These are phyloP conservation scores for Yponomeuta evonymella DNA, from an alignment of 2,888 invertebrate genomes.

Conservation along the genomic window DNA sequence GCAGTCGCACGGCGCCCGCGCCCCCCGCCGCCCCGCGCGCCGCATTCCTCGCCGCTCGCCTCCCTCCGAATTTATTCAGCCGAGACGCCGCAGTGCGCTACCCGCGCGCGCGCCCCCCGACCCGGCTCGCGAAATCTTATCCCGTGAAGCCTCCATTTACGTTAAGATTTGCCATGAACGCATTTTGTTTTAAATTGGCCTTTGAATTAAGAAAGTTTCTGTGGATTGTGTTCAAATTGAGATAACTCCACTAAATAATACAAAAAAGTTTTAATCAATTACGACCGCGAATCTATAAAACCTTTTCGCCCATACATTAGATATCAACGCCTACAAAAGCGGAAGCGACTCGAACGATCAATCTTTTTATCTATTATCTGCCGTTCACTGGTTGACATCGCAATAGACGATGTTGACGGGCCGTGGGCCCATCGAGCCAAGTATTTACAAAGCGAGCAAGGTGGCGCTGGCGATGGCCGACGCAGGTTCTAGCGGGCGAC, in stretches of 20 bases:
- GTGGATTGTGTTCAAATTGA: no score
- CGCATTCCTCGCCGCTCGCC: constrained; percentile 60
- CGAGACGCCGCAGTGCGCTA: constrained; percentile 43
- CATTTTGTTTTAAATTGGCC: no score
- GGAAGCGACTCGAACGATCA: neutral
- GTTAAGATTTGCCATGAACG: no score
- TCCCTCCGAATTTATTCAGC: constrained; percentile 74
- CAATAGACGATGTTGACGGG: neutral
- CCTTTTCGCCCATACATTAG: neutral
- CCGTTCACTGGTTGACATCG: neutral
- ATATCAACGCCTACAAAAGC: constrained; percentile 7
- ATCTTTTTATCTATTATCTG: neutral
- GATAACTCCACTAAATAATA: no score
- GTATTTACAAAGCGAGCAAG: constrained; percentile 1
- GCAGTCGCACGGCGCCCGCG: constrained; percentile 79
- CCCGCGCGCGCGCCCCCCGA: constrained; percentile 18
- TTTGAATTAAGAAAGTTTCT: no score
- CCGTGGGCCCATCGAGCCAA: neutral
- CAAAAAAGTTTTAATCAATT: neutral
- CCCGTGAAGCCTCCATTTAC: neutral
- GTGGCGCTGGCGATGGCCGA: neutral
- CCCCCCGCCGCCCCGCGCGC: constrained; percentile 48
- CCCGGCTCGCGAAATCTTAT: constrained; percentile 15
- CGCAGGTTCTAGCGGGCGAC: constrained; percentile 2
- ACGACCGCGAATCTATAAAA: neutral